These are phyloP conservation scores for Coronaproctus castanopsis DNA, from an alignment of 2,888 invertebrate genomes.

Conservation along the genomic window DNA sequence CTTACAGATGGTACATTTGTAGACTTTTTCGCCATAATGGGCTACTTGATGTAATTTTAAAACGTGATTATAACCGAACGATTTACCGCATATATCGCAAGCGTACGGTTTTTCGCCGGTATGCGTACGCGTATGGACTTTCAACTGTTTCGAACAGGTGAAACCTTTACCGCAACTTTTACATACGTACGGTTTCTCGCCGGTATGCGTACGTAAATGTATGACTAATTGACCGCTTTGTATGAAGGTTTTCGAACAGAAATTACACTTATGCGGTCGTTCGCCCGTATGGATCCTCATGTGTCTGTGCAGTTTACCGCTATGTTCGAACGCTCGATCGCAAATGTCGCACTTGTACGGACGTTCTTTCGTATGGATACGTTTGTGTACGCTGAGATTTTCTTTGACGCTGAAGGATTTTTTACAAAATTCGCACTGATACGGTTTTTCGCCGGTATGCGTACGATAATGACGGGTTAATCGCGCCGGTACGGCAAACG, in stretches of 20 bases:
- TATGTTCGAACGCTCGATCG: constrained; percentile 72
- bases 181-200: constrained; percentile 64
- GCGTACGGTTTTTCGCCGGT: constrained; percentile 80
- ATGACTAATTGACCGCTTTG: constrained; percentile 80
- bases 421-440: constrained; percentile 76
- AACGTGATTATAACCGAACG: constrained; percentile 80
- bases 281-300: constrained; percentile 81
- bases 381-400: constrained; percentile 66
- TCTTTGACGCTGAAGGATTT: constrained; percentile 85
- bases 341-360: constrained; percentile 79
- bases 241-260: constrained; percentile 74
- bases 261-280: constrained; percentile 68
- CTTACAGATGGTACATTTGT: constrained; percentile 78
- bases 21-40: constrained; percentile 77
- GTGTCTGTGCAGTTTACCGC: constrained; percentile 72
- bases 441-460: constrained; percentile 77
- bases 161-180: constrained; percentile 72
- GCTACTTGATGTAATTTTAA: constrained; percentile 72
- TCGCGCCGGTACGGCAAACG: constrained; percentile 74
- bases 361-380: constrained; percentile 78
- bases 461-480: constrained; percentile 68
- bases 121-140: constrained; percentile 76
- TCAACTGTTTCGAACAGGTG: constrained; percentile 76
- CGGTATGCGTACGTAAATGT: constrained; percentile 75
- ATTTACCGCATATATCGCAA: constrained; percentile 75